Conservation (phyloP, 1,140 invertebrate genomes). For the Philotrypesis tridentata region DNA sequence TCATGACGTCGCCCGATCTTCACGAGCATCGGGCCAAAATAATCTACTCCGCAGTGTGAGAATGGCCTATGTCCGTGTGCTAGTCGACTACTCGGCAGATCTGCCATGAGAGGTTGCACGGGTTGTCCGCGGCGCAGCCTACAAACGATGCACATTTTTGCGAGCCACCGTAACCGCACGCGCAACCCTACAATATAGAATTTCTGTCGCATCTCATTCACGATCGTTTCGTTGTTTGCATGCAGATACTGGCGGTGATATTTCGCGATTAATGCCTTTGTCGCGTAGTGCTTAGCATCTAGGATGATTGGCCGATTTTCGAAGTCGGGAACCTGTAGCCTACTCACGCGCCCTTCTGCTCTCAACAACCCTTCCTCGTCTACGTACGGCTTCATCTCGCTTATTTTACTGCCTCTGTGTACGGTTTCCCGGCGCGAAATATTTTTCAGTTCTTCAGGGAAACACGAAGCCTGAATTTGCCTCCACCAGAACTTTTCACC, state of each 20-base stretch:
- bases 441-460: too few species aligned
- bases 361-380: background rate
- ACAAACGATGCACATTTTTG: background rate
- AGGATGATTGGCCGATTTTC: background rate
- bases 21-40: constrained; percentile 14
- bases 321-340: background rate
- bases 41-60: background rate
- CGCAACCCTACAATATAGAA: constrained; percentile 6
- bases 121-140: background rate
- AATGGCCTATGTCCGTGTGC: background rate
- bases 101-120: background rate
- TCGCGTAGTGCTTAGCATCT: background rate
- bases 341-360: background rate
- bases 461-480: too few species aligned
- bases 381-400: background rate
- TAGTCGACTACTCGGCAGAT: background rate
- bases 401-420: background rate
- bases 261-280: background rate
- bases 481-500: too few species aligned
- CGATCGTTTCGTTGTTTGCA: background rate
- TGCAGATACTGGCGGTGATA: background rate
- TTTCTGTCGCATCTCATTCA: too few species aligned
- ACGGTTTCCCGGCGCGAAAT: background rate
- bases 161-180: background rate
- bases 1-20: constrained; percentile 7